Evolutionary conservation across 2,888 invertebrate species (phyloP).

Genomic region (Leptopilina myrica): DNA sequence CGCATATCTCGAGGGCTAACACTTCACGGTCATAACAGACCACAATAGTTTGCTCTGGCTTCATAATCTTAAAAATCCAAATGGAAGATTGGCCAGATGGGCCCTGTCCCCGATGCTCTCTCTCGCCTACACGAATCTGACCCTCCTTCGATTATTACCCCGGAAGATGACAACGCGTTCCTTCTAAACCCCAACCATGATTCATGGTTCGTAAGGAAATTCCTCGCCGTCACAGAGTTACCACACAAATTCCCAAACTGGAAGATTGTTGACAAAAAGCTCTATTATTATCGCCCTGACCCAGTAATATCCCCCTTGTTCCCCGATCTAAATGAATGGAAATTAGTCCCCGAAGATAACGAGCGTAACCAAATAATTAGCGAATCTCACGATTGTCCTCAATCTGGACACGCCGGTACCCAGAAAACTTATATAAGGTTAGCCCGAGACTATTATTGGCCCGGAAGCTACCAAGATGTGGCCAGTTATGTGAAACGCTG

Average conservation of each 20-base stretch:
- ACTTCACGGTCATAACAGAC: slow-evolving; percentile 48
- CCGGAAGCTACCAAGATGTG: no score
- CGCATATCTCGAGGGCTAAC: slow-evolving; percentile 54
- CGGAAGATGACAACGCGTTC: neutral
- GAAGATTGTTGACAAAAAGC: slow-evolving; percentile 1
- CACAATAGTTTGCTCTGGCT: no score
- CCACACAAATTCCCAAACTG: slow-evolving; percentile 34
- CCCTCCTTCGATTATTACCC: neutral
- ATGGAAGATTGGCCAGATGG: slow-evolving; percentile 55
- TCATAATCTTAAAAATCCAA: slow-evolving; percentile 50
- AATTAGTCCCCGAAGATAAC: slow-evolving; percentile 38
- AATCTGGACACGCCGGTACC: slow-evolving; percentile 32
- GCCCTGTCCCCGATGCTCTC: slow-evolving; percentile 48
- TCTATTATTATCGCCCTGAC: slow-evolving; percentile 13
- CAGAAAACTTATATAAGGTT: no score
- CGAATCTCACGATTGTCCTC: neutral
- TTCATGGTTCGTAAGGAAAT: neutral
- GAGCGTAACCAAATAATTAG: neutral
- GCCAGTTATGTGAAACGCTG: no score
- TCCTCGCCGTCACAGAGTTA: neutral
- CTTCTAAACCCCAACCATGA: neutral
- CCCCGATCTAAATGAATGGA: slow-evolving; percentile 43
- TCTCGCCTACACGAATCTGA: slow-evolving; percentile 17
- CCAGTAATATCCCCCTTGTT: neutral
- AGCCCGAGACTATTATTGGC: no score